Evolutionary conservation across 2,797 vertebrate genomes (phyloP), one percentile per base, ranked within the genome.

Genomic region (Paratrypauchen microcephalus): DNA sequence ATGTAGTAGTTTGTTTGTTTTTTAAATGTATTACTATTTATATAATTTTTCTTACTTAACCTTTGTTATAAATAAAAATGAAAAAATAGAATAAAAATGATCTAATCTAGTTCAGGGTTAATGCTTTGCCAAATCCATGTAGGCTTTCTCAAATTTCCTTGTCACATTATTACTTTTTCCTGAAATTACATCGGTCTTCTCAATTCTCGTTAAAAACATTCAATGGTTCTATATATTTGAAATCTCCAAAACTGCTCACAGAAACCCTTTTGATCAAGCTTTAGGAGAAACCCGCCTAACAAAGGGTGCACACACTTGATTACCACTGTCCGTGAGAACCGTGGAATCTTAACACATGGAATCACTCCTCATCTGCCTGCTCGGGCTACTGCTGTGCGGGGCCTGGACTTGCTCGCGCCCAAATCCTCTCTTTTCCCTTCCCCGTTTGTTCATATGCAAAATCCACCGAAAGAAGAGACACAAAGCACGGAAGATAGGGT

Each of bases 391-490:
- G 88, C 87, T 88, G 85, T 84, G 84, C 81, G 79, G 84, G 80
- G 85, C 83, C 81, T 48, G 68, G 68, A 74, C 81, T 85, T 62
- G 72, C 79, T 74, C 73, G 83, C 83, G 89, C 79, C 65, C 4
- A 83, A 88, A 87, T 89, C 88, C 85, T 89, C 84, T 60, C 82
- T 80, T 80, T 81, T 83, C 84, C 92, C 91, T 92, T 90, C 89
- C 82, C 86, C 93, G 92, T 95, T 94, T 93, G 90, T 94, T 94
- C 92, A 90, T 93, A 93, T 93, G 88, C 94, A 91, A 64, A 28
- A 74, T 81, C 91, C 87, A n/a, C 30, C 92, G 93, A 95, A 90
- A 91, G 92, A 85, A 90, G 89, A 92, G 89, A 83, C 75, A 91
- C 91, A 92, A 91, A 87, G 11, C 68, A 9, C 2, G 70, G 83